phyloP scores from a whole-genome alignment of 2,888 invertebrate genomes.

The Lasioglossum lativentre region DNA sequence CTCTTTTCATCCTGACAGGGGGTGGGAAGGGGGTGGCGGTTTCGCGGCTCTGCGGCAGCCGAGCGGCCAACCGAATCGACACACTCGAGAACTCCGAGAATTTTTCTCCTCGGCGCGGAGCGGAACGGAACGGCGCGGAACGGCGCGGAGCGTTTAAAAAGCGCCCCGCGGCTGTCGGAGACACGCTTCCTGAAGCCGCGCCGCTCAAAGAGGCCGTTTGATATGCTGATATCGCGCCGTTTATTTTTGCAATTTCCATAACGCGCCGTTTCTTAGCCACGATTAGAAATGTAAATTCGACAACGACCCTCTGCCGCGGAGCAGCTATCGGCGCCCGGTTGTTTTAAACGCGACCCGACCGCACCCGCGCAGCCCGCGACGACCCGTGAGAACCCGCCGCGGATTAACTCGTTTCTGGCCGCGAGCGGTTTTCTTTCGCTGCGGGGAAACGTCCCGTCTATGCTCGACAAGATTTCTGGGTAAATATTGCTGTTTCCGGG shows the following conservation, averaged over 20 bases:
- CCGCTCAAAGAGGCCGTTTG: conserved; percentile 60
- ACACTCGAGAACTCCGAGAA: conserved; percentile 55
- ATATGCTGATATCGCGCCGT: conserved; percentile 62
- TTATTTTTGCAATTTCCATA: conserved; percentile 63
- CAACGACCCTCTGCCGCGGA: conserved; percentile 31
- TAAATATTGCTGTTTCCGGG: conserved; percentile 1
- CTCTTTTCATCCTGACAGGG: conserved; percentile 23
- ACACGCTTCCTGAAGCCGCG: conserved; percentile 41
- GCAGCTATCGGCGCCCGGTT: conserved; percentile 31
- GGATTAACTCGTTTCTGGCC: conserved; percentile 36
- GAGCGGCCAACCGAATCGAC: conserved; percentile 45
- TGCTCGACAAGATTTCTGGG: background rate
- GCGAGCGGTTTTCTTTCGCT: conserved; percentile 11
- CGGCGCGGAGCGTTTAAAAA: conserved; percentile 52
- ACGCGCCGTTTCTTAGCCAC: conserved; percentile 60
- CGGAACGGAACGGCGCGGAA: background rate
- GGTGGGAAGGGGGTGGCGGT: background rate
- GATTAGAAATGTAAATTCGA: conserved; percentile 62
- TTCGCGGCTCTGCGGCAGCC: conserved; percentile 16
- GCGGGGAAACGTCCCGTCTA: no score
- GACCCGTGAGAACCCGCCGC: background rate
- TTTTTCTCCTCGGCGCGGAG: conserved; percentile 18
- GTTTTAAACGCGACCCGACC: conserved; percentile 36
- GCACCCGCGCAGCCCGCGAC: background rate
- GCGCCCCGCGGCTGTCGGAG: conserved; percentile 63